Evolutionary conservation across 2,888 invertebrate species (phyloP).

Genomic region (Acleris sparsana): DNA sequence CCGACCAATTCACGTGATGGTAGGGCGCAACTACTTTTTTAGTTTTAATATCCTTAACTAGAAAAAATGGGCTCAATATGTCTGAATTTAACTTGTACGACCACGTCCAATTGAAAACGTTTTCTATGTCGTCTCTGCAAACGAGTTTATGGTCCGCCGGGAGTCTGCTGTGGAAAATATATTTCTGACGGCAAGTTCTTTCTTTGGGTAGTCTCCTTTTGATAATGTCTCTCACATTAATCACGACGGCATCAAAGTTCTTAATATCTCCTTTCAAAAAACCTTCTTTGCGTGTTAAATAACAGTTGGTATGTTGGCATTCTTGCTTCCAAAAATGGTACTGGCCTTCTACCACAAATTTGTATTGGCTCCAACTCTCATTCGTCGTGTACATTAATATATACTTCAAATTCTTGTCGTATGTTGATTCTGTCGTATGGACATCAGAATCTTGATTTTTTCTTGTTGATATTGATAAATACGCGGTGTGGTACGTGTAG

Average conservation of each 20-base stretch:
- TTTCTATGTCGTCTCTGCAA: background rate
- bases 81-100: background rate
- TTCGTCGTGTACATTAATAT: background rate
- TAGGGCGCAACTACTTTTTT: background rate
- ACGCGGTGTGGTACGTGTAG: background rate
- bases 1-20: background rate
- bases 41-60: background rate
- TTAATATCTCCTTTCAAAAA: background rate
- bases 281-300: background rate
- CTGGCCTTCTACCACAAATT: background rate
- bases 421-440: background rate
- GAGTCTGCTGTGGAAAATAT: background rate
- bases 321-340: background rate
- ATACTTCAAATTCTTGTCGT: background rate
- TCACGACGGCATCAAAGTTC: background rate
- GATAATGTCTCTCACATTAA: background rate
- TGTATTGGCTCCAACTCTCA: background rate
- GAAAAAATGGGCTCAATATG: background rate
- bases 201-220: background rate
- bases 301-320: background rate
- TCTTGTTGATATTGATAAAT: background rate
- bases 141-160: background rate
- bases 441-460: background rate
- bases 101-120: slow-evolving; percentile 2
- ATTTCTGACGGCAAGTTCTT: background rate